Percentiles rank a stretch among this genome's conserved stretches.
These are phyloP conservation scores for Psammodynastes pulverulentus DNA, from an alignment of 2,113 vertebrate genomes.

Conservation along the genomic window DNA sequence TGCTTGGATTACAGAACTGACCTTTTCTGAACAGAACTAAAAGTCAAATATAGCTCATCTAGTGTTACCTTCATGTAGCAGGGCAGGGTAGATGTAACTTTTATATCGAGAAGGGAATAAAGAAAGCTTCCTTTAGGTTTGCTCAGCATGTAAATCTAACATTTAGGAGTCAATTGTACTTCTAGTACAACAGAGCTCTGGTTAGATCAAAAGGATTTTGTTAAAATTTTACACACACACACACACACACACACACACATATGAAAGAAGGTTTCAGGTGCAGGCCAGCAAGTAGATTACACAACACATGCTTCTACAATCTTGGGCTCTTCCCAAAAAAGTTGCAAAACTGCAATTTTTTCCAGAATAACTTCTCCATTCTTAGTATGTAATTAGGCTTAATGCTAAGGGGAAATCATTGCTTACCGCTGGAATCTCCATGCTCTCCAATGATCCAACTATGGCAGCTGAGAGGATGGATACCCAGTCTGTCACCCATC, in stretches of 20 bases:
- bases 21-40: constrained; percentile 50
- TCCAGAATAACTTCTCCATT: background rate
- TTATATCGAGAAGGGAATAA: background rate
- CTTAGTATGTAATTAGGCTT: background rate
- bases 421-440: constrained; percentile 95
- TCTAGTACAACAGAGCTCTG: background rate
- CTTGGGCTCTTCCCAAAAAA: background rate
- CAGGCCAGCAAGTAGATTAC: background rate
- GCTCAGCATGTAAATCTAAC: background rate
- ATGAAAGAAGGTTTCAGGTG: background rate
- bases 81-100: constrained; percentile 5
- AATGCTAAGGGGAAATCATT: background rate
- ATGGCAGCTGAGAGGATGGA: constrained; percentile 92
- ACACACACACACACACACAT: too few species aligned
- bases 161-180: background rate
- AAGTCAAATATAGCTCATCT: constrained; percentile 62
- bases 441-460: constrained; percentile 94
- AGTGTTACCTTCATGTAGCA: constrained; percentile 48
- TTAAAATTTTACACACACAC: background rate
- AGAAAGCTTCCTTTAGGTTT: background rate
- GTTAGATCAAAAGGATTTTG: background rate
- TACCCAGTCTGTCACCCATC: constrained; percentile 87
- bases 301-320: background rate
- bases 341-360: background rate
- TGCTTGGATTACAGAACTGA: constrained; percentile 57